Percentiles rank a stretch among this genome's conserved stretches.
Conservation (phyloP, 1,140 invertebrate species). For the Teleogryllus occipitalis region DNA sequence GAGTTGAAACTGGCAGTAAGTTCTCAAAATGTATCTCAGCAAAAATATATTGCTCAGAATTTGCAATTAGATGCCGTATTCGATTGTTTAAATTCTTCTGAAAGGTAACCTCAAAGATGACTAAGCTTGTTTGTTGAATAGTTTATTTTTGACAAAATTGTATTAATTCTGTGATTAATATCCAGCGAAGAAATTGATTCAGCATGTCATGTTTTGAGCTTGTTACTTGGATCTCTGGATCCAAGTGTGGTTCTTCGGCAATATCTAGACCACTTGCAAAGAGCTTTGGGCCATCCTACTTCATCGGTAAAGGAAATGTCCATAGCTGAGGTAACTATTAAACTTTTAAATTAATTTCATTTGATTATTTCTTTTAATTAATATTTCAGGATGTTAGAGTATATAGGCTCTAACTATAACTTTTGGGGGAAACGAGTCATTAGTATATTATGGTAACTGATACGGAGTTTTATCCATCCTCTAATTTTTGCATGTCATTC, state of each 20-base stretch:
- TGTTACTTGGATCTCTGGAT: constrained; percentile 34
- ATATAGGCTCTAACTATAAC: too few species aligned
- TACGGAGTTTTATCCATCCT: too few species aligned
- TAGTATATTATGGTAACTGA: too few species aligned
- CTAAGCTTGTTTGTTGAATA: constrained; percentile 20
- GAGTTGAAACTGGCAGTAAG: constrained; percentile 14
- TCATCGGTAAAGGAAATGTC: constrained; percentile 33
- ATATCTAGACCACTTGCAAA: constrained; percentile 34
- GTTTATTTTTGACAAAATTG: constrained; percentile 8
- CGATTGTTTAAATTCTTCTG: constrained; percentile 35
- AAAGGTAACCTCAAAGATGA: constrained; percentile 32
- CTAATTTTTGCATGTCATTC: too few species aligned
- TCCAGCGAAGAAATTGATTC: constrained; percentile 37
- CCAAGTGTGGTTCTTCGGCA: constrained; percentile 34
- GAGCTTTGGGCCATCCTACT: constrained; percentile 36
- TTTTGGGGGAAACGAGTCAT: too few species aligned
- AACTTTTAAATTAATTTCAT: constrained; percentile 2
- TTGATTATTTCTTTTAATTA: neutral
- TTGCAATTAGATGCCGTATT: constrained; percentile 32
- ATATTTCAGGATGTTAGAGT: too few species aligned
- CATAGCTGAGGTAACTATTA: constrained; percentile 34
- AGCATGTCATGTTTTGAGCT: constrained; percentile 38
- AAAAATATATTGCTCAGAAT: constrained; percentile 25
- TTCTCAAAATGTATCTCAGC: neutral
- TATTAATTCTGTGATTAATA: constrained; percentile 24